phyloP scores from a whole-genome alignment of 2,113 vertebrate species.

The Uropsilus gracilis region DNA sequence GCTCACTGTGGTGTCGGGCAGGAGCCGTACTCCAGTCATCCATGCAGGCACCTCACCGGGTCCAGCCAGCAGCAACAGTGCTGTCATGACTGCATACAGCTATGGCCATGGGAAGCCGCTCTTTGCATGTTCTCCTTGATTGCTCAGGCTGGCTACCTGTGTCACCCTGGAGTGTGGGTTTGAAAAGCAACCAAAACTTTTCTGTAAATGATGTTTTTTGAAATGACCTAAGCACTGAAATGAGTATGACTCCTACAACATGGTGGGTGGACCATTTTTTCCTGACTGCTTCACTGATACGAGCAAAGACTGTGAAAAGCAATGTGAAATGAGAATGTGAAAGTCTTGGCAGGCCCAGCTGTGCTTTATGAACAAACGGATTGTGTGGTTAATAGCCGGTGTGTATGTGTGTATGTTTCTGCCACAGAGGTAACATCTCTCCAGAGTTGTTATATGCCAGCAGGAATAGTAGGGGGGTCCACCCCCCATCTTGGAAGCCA shows the following conservation, averaged over 20 bases:
- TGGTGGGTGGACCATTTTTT: accelerated
- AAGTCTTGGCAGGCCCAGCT: background rate
- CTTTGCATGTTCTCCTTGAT: background rate
- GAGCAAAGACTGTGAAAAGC: background rate
- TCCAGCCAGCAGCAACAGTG: no score
- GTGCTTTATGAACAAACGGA: background rate
- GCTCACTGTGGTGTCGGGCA: accelerated
- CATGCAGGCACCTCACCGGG: no score
- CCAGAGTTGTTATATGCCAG: background rate
- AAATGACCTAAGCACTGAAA: background rate
- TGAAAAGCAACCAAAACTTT: background rate
- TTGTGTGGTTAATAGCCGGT: accelerated
- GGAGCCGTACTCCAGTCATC: no score
- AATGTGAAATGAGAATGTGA: background rate
- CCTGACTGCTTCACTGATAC: background rate
- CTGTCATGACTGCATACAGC: no score
- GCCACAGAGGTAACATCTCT: background rate
- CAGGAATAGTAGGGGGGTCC: background rate
- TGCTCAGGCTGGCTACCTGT: no score
- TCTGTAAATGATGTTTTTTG: background rate
- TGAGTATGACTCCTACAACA: background rate
- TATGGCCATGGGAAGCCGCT: background rate
- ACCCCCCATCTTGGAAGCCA: background rate
- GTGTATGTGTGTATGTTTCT: background rate
- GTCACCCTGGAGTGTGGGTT: background rate